Percentiles rank a stretch among this genome's conserved stretches.
These are phyloP conservation scores for Apteryx owenii DNA, from an alignment of 2,113 vertebrate genomes.

Conservation along the genomic window DNA sequence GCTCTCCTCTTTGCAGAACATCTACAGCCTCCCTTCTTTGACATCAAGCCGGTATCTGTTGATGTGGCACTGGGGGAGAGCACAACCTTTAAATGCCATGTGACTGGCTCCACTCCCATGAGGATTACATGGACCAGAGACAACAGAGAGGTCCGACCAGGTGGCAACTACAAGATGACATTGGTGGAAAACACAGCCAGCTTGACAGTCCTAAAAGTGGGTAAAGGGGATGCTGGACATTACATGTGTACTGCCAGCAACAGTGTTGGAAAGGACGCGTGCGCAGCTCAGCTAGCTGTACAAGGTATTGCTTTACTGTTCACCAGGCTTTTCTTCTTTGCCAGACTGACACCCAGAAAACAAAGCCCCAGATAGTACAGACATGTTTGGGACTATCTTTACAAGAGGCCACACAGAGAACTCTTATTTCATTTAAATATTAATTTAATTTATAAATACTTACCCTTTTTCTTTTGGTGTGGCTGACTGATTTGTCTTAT, in stretches of 20 bases:
- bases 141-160: constrained; percentile 93
- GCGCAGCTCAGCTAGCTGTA: constrained; percentile 88
- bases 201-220: constrained; percentile 89
- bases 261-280: constrained; percentile 90
- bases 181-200: constrained; percentile 86
- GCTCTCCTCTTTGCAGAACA: constrained; percentile 85
- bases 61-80: constrained; percentile 88
- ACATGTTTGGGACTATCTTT: background rate
- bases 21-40: constrained; percentile 92
- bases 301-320: constrained; percentile 86
- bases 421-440: background rate
- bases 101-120: constrained; percentile 91
- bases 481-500: background rate
- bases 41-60: constrained; percentile 86
- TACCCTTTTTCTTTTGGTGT: background rate
- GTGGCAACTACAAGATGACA: constrained; percentile 94
- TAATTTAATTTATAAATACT: background rate
- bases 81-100: constrained; percentile 91
- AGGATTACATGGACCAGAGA: constrained; percentile 98
- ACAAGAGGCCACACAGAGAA: background rate
- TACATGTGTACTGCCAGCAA: constrained; percentile 94
- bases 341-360: background rate
- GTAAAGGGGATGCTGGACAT: constrained; percentile 88
- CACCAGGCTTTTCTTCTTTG: background rate
- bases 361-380: background rate